These are phyloP conservation scores for Lipotes vexillifer DNA, from an alignment of 2,113 vertebrate genomes.

Conservation along the genomic window DNA sequence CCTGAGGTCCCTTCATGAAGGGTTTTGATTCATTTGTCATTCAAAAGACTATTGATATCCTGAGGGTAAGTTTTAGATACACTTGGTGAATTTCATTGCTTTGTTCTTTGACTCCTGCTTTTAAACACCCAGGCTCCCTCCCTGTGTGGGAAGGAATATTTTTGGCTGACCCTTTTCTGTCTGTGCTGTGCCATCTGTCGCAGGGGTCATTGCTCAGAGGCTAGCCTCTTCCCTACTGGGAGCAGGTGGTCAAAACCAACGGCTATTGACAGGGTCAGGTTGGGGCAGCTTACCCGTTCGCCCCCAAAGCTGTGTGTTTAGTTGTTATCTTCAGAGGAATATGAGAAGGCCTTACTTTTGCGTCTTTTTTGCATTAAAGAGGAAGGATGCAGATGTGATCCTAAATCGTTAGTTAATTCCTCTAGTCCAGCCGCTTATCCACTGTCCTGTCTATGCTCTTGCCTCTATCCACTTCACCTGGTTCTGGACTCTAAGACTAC, in stretches of 20 bases:
- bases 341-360: neutral
- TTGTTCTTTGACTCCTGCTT: conserved; percentile 50
- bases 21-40: conserved; percentile 51
- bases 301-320: neutral
- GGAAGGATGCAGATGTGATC: neutral
- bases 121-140: conserved; percentile 34
- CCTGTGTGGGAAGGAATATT: conserved; percentile 43
- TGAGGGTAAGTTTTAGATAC: conserved; percentile 44
- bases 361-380: neutral
- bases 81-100: conserved; percentile 51
- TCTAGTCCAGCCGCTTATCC: neutral
- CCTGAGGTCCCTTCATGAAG: neutral
- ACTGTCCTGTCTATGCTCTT: neutral
- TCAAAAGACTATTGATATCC: conserved; percentile 54
- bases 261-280: conserved; percentile 43
- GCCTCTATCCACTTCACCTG: neutral
- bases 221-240: conserved; percentile 57
- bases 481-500: neutral
- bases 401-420: neutral
- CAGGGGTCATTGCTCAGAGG: conserved; percentile 65
- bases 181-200: conserved; percentile 67
- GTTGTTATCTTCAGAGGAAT: conserved; percentile 7
- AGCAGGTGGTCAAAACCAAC: conserved; percentile 65
- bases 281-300: neutral
- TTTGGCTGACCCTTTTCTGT: conserved; percentile 66